Conservation (phyloP, 1,140 invertebrate genomes). For the Drosophila hydei region DNA sequence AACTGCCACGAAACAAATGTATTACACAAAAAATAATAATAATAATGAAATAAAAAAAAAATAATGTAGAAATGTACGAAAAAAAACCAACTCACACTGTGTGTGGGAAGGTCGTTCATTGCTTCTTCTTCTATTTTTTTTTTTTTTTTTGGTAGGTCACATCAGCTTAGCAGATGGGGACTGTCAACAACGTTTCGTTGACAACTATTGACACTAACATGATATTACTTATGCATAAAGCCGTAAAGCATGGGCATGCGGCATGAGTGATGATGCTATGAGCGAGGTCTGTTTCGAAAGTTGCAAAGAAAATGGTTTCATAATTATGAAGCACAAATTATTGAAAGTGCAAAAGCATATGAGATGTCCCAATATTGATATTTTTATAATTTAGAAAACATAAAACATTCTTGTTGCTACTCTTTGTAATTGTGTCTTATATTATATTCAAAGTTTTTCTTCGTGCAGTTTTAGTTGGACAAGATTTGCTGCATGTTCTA, state of each 20-base stretch:
- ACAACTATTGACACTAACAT: conserved; percentile 76
- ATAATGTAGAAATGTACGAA: conserved; percentile 5
- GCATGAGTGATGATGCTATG: conserved; percentile 34
- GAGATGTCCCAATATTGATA: too few relatives aligned
- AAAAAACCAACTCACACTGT: conserved; percentile 30
- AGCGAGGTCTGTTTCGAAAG: conserved; percentile 12
- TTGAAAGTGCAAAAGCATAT: neutral
- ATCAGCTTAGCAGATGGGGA: conserved; percentile 38
- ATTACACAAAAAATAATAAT: conserved; percentile 41
- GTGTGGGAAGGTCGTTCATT: conserved; percentile 17
- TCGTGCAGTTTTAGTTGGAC: neutral
- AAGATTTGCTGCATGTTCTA: neutral
- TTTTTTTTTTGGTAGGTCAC: conserved; percentile 13
- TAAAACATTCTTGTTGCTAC: too few relatives aligned
- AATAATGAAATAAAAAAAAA: conserved; percentile 34
- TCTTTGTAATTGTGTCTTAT: neutral
- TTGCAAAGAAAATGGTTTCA: neutral
- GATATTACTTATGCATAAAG: conserved; percentile 76
- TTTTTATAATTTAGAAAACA: too few relatives aligned
- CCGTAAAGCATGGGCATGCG: conserved; percentile 44
- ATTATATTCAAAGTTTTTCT: too few relatives aligned
- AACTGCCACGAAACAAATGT: conserved; percentile 62
- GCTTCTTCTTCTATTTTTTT: conserved; percentile 4
- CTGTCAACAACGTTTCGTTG: conserved; percentile 69
- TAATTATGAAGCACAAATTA: neutral